Conservation (phyloP, 64 coral and sea anemone species). For the Actinia equina region DNA sequence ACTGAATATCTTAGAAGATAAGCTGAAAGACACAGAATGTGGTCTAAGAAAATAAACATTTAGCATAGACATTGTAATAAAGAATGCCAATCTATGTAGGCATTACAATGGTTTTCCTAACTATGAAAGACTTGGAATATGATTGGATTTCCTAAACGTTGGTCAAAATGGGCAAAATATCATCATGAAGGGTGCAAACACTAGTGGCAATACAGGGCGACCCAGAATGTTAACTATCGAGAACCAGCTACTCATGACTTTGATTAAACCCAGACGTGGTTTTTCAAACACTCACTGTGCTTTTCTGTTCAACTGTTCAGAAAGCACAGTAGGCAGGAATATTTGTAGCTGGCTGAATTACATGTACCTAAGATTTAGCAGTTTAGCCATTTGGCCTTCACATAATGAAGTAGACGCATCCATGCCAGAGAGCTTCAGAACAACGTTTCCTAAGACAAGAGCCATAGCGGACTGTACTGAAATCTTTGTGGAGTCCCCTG, state of each 20-base stretch:
- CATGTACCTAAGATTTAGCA: background rate
- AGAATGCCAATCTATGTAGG: background rate
- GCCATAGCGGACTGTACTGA: conserved; percentile 60
- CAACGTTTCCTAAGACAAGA: conserved; percentile 49
- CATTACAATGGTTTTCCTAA: conserved; percentile 23
- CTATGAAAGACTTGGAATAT: conserved; percentile 7
- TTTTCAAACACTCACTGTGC: background rate
- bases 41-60: conserved; percentile 6
- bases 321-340: background rate
- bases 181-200: background rate
- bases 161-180: conserved; percentile 20
- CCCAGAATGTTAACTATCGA: conserved; percentile 7
- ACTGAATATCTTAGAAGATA: background rate
- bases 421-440: conserved; percentile 54
- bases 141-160: conserved; percentile 4
- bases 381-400: background rate
- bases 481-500: conserved; percentile 41
- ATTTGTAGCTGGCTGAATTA: background rate
- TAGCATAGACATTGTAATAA: conserved; percentile 7
- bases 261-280: background rate
- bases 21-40: background rate
- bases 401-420: no score
- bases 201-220: no score
- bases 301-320: background rate
- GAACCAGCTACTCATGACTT: conserved; percentile 45